These are phyloP conservation scores for Heliconius cydno DNA, from an alignment of 2,888 invertebrate genomes.

Conservation along the genomic window DNA sequence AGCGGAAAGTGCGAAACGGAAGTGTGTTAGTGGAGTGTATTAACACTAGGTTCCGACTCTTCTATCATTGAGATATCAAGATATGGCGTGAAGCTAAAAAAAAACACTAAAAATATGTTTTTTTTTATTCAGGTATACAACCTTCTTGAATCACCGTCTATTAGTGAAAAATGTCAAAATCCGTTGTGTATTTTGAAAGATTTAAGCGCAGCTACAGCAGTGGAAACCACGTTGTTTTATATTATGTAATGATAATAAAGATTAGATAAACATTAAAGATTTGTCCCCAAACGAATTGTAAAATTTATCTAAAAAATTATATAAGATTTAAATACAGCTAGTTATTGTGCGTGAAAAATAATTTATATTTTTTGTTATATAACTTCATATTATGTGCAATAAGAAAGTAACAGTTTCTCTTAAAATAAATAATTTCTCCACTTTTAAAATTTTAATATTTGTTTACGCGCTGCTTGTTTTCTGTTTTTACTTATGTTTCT, in stretches of 20 bases:
- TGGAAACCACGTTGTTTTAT: too few species aligned
- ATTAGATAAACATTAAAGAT: background rate
- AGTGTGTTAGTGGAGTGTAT: background rate
- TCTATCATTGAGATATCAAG: background rate
- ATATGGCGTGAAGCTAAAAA: background rate
- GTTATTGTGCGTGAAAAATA: conserved; percentile 6
- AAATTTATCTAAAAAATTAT: background rate
- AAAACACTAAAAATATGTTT: background rate
- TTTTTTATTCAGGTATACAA: too few species aligned
- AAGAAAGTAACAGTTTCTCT: conserved; percentile 31
- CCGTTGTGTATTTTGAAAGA: background rate
- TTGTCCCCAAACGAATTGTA: background rate
- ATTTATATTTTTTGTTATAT: background rate
- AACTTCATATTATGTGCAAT: background rate
- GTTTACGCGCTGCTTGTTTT: conserved; percentile 22
- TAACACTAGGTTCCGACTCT: background rate
- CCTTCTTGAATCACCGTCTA: background rate
- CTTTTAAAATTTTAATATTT: conserved; percentile 21
- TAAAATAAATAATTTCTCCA: conserved; percentile 34
- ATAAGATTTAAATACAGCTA: background rate
- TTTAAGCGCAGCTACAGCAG: background rate
- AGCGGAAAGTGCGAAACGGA: background rate
- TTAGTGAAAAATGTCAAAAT: background rate
- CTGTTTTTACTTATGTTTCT: background rate
- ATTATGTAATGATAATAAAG: too few species aligned